Evolutionary conservation across 1,140 invertebrate species (phyloP).

Genomic region (Pararge aegeria): DNA sequence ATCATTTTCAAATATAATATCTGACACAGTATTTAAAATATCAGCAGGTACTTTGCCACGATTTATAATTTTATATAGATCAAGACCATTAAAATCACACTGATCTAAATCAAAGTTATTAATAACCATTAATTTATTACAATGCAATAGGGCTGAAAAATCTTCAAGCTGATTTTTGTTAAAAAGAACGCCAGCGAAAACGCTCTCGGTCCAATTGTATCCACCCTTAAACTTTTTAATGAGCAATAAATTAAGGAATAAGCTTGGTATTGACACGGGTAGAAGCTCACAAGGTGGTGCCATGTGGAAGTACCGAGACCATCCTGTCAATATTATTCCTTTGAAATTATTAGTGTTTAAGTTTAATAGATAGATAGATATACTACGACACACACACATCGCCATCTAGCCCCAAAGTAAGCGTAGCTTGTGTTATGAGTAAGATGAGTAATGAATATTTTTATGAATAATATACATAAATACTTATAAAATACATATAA

Average conservation of each 20-base stretch:
- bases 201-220: not conserved
- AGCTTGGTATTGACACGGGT: slow-evolving; percentile 89
- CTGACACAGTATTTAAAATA: slow-evolving; percentile 34
- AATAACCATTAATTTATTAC: slow-evolving; percentile 21
- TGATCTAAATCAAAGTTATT: slow-evolving; percentile 34
- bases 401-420: too few relatives aligned
- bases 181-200: slow-evolving; percentile 13
- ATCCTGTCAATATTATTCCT: slow-evolving; percentile 86
- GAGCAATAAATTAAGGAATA: slow-evolving; percentile 78
- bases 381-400: too few relatives aligned
- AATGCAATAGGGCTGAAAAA: slow-evolving; percentile 21
- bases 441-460: too few relatives aligned
- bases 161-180: slow-evolving; percentile 22
- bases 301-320: slow-evolving; percentile 94
- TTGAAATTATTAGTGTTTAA: slow-evolving; percentile 48
- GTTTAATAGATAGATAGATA: too few relatives aligned
- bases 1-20: slow-evolving; percentile 41
- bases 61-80: slow-evolving; percentile 32
- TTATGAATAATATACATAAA: too few relatives aligned
- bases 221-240: slow-evolving; percentile 40
- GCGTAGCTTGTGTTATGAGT: too few relatives aligned
- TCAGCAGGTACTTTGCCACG: slow-evolving; percentile 17
- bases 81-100: slow-evolving; percentile 40
- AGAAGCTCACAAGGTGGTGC: slow-evolving; percentile 95
- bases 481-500: too few relatives aligned